These are phyloP conservation scores for Morbakka virulenta DNA, from an alignment of 30 jellyfish, hydroid and myxozoan genomes.

Conservation along the genomic window DNA sequence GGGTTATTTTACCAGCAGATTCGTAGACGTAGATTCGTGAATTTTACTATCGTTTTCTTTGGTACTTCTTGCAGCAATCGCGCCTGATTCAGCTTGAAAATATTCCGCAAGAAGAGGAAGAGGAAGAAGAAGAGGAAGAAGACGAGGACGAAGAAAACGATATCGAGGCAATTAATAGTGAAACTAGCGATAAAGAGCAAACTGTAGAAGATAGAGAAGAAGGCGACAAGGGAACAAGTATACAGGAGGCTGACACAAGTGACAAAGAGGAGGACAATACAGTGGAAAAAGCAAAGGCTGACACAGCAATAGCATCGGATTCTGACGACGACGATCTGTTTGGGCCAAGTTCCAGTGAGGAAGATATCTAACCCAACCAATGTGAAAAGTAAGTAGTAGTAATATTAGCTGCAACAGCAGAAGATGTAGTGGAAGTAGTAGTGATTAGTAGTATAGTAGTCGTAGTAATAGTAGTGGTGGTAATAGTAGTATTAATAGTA, in stretches of 20 bases:
- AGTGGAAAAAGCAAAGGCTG: neutral
- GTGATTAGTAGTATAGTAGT: no score
- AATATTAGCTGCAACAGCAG: no score
- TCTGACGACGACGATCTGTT: constrained; percentile 53
- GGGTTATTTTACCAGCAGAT: no score
- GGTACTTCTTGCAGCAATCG: constrained; percentile 61
- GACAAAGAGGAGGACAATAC: neutral
- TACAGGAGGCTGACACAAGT: neutral
- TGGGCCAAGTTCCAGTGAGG: constrained; percentile 90
- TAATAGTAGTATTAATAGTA: no score
- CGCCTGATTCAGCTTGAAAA: constrained; percentile 87
- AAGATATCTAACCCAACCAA: constrained; percentile 19
- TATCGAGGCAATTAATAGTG: neutral
- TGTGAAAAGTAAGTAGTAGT: no score
- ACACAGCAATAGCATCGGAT: neutral
- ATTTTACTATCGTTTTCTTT: no score
- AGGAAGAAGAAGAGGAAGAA: constrained; percentile 74
- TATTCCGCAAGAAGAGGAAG: constrained; percentile 86
- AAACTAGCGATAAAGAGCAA: constrained; percentile 6
- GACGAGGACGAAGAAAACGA: constrained; percentile 53
- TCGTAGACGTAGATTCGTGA: no score
- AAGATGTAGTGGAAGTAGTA: no score
- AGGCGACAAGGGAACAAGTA: neutral
- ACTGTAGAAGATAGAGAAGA: constrained; percentile 34
- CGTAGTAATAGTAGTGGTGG: no score